Evolutionary conservation across 2,888 invertebrate species (phyloP).

Genomic region (Seira musarum): DNA sequence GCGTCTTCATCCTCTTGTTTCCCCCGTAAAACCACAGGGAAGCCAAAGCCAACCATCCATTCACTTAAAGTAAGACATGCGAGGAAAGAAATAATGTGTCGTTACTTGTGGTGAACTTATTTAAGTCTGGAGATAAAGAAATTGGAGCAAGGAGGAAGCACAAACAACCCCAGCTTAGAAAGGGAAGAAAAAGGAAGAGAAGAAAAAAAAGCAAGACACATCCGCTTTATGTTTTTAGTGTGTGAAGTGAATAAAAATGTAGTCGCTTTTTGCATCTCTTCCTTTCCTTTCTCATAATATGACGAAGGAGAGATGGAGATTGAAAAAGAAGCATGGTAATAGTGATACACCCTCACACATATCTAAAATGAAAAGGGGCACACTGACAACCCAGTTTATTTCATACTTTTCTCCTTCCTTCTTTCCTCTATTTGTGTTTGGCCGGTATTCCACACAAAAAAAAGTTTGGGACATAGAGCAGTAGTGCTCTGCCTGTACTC

Average conservation of each 20-base stretch:
- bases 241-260: slow-evolving; percentile 9
- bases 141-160: background rate
- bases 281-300: background rate
- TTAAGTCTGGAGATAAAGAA: background rate
- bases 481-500: background rate
- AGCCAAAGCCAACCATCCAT: background rate
- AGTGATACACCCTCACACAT: slow-evolving; percentile 4
- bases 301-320: background rate
- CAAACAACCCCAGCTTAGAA: background rate
- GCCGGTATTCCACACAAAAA: background rate
- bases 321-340: background rate
- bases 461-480: background rate
- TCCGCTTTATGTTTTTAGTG: background rate
- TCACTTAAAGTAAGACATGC: slow-evolving; percentile 5
- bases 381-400: slow-evolving; percentile 2
- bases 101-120: slow-evolving; percentile 13
- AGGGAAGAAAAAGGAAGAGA: background rate
- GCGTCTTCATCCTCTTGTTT: background rate
- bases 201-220: slow-evolving; percentile 12
- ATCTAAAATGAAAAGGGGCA: background rate
- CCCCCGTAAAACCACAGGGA: slow-evolving; percentile 8
- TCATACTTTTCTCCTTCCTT: background rate
- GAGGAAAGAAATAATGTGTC: background rate
- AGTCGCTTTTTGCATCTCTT: too few species aligned
- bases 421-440: background rate